These are phyloP conservation scores for Epizoanthus ramosus DNA, from an alignment of 92 coral and sea anemone genomes.

Conservation along the genomic window DNA sequence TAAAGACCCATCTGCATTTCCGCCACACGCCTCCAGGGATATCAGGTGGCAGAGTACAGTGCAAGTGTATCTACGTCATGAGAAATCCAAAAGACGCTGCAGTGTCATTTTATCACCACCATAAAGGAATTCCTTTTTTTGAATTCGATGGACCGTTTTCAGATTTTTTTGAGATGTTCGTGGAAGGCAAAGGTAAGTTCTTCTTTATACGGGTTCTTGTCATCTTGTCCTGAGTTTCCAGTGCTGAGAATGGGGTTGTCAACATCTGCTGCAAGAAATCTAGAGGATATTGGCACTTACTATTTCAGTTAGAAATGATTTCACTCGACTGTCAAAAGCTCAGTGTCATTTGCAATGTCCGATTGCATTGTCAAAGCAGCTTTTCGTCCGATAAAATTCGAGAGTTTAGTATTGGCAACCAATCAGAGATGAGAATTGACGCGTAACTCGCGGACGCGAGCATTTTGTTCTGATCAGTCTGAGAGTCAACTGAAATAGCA, in stretches of 20 bases:
- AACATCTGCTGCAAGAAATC: no score
- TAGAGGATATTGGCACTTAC: no score
- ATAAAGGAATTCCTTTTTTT: slow-evolving; percentile 20
- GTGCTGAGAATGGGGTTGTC: background rate
- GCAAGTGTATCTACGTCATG: slow-evolving; percentile 59
- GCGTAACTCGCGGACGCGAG: no score
- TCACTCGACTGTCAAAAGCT: no score
- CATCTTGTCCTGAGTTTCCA: background rate
- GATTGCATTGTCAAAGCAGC: no score
- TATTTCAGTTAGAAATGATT: no score
- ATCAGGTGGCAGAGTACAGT: slow-evolving; percentile 24
- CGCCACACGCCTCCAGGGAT: slow-evolving; percentile 29
- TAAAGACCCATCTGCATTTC: slow-evolving; percentile 55
- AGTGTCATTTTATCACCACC: slow-evolving; percentile 52
- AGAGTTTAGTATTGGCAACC: no score
- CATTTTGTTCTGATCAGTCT: no score
- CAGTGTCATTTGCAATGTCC: no score
- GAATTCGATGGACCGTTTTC: slow-evolving; percentile 55
- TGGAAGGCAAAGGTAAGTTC: slow-evolving; percentile 53
- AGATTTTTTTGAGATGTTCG: slow-evolving; percentile 51
- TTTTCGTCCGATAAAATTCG: no score
- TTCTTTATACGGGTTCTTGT: background rate
- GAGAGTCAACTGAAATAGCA: no score
- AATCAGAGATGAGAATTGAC: no score
- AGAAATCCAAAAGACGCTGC: slow-evolving; percentile 69